Evolutionary conservation across 2,113 vertebrate species (phyloP).

Genomic region (Platysteira castanea): DNA sequence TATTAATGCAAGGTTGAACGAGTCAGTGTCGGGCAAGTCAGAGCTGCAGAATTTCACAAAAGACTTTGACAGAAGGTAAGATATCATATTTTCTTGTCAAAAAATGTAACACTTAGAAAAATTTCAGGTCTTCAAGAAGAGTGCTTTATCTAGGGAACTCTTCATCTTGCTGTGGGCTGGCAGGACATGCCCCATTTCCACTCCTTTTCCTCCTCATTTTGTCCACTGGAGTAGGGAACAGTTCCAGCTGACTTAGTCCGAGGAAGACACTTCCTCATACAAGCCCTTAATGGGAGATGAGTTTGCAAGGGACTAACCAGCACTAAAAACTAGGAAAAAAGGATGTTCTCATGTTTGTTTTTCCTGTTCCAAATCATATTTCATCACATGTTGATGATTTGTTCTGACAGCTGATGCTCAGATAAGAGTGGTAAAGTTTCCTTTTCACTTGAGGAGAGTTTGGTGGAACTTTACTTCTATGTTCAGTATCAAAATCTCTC

Average conservation of each 20-base stretch:
- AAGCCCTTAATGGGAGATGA: background rate
- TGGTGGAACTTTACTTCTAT: background rate
- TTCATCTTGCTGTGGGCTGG: background rate
- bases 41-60: background rate
- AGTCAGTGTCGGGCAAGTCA: background rate
- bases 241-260: background rate
- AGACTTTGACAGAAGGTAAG: background rate
- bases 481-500: background rate
- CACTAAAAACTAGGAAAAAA: background rate
- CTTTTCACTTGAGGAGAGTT: background rate
- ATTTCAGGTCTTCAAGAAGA: background rate
- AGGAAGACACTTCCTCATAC: background rate
- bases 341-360: rapidly evolving
- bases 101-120: background rate
- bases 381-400: background rate
- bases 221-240: background rate
- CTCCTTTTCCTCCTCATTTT: background rate
- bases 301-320: background rate
- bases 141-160: background rate
- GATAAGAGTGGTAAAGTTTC: background rate
- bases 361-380: background rate
- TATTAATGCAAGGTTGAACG: background rate
- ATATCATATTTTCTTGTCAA: background rate
- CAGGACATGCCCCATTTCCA: background rate
- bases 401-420: background rate